Base-by-base conservation (phyloP, 1,140 invertebrate species). In the Thalassaphorura encarpata region DNA sequence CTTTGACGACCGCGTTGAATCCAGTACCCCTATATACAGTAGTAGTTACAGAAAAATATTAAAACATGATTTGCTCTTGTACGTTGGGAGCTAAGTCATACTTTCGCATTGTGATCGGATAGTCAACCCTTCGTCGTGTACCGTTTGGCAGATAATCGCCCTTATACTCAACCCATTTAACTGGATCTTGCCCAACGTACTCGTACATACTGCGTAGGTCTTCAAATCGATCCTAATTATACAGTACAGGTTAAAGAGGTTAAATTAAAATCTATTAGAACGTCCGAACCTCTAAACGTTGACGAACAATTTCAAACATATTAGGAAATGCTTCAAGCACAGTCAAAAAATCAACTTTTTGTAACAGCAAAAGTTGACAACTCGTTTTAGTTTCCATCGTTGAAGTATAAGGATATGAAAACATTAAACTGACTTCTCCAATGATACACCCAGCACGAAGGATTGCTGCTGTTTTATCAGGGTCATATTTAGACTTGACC, bases 371-470 rank as follows among this genome's bases (percentile, higher is more conserved):
- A 29, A 62, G 39, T 41, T 62, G 61, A 39, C 61, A 62, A 40
- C 56, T 60, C 33, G 50, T 60, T n/a, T 41, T 46, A 4, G 63
- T 65, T 36, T 65, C 60, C 15, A 65, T 52, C 3, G 50, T 53
- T 2, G 50, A 54, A 13, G 57, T 42, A 33, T 62, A 56, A 0
- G 63, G 63, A 27, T 41, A 60, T 1, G 57, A 60, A 43, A 62
- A 62, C 18, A 65, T 58, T 1, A 65, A 36, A 49, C 59, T 65
- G 2, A 43, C 49, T 56, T 65, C 63, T 33, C 63, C 57, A 31
- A 64, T 55, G 19, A 64, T 49, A n/a, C 43, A 56, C 3, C 62
- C 62, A 8, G 62, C 52, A 16, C 62, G 26, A 1, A 61, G 33
- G 26, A 64, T 46, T 2, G 42, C 58, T 6, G 62, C 60, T 33